phyloP scores from a whole-genome alignment of 2,888 invertebrate species.

The Drosophila subsilvestris region DNA sequence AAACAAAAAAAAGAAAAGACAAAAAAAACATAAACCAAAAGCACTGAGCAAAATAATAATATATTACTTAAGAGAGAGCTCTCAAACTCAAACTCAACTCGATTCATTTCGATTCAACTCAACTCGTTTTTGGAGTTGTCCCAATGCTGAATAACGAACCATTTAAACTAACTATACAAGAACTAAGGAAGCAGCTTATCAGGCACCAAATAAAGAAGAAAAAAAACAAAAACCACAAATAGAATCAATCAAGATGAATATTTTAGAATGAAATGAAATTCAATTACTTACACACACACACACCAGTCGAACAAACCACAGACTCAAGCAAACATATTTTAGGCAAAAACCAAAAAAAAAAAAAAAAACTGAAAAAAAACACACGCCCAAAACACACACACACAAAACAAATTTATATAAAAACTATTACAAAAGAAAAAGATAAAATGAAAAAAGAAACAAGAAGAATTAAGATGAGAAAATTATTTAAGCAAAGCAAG shows the following conservation, averaged over 20 bases:
- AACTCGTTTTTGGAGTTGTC: conserved; percentile 73
- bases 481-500: conserved; percentile 85
- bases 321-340: conserved; percentile 69
- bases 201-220: conserved; percentile 57
- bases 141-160: conserved; percentile 65
- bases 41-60: conserved; percentile 35
- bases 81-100: conserved; percentile 48
- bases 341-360: conserved; percentile 75
- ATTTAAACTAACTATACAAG: conserved; percentile 39
- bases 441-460: conserved; percentile 32
- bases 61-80: conserved; percentile 33
- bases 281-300: conserved; percentile 49
- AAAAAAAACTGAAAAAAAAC: conserved; percentile 2
- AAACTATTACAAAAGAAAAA: conserved; percentile 32
- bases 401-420: conserved; percentile 59
- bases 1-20: background rate
- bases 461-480: conserved; percentile 58
- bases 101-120: conserved; percentile 52
- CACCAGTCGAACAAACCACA: conserved; percentile 19
- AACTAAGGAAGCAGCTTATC: conserved; percentile 62
- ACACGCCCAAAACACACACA: conserved; percentile 36
- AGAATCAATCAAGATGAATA: conserved; percentile 56
- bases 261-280: conserved; percentile 59
- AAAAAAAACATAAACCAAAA: conserved; percentile 23
- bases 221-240: conserved; percentile 28